Evolutionary conservation across 1,140 invertebrate genomes (phyloP), one percentile per base, ranked within the genome.

Genomic region (Cecropterus lyciades): DNA sequence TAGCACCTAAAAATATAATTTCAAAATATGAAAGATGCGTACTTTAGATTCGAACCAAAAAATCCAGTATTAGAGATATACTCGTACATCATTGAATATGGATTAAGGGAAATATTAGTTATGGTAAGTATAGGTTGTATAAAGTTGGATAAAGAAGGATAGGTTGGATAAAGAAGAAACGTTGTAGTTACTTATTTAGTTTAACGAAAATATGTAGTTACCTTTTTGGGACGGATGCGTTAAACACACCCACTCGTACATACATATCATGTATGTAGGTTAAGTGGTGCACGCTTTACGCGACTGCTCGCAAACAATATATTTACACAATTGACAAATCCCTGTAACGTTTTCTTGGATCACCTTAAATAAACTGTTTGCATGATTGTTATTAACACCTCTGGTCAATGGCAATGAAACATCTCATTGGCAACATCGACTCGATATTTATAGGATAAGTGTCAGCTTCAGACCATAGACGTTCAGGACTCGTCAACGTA

Each of bases 321-420:
- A 51, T 89, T 87, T 82, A 84, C 80, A 83, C 85, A 81, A 91
- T 89, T 86, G 75, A 87, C 84, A 84, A 85, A 91, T 82, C 79
- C 73, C 77, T 70, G 84, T 82, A 85, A 81, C 79, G 70, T 79
- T 84, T 84, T 87, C 72, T 70, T 85, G 83, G 81, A 82, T 84
- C 81, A 79, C 75, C 83, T 85, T 77, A 89, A 89, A 88, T 85
- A 91, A 87, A 87, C 81, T 85, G 82, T 88, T 87, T 87, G 77
- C 83, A 84, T 81, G 76, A 87, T 87, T 80, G 78, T 91, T 78
- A 89, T 91, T 91, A 91, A 81, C 89, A 91, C 89, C 85, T 91
- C 52, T 67, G 51, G 53, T 75, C 74, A n/a, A n/a, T n/a, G 75
- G 66, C 86, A 85, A 84, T 85, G 86, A 80, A 79, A 88, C 70